These are phyloP conservation scores for Caerostris darwini DNA, from an alignment of 1,140 invertebrate genomes.

Conservation along the genomic window DNA sequence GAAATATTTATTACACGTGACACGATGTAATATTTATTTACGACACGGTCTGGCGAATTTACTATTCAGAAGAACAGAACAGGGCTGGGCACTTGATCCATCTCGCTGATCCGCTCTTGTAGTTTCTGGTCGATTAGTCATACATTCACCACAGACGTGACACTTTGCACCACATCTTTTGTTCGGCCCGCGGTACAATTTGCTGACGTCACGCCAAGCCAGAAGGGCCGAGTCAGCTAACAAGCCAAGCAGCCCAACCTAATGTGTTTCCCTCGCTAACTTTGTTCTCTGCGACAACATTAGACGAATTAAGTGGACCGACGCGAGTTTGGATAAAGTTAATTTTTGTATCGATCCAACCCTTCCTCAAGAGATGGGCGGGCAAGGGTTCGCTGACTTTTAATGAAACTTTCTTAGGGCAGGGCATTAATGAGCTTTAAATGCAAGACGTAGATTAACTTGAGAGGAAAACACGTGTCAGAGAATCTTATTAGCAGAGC, in stretches of 20 bases:
- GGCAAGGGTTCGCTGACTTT: slow-evolving; percentile 42
- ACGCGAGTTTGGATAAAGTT: background rate
- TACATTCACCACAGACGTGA: slow-evolving; percentile 50
- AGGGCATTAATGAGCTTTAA: slow-evolving; percentile 38
- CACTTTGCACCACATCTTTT: slow-evolving; percentile 40
- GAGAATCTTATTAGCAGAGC: background rate
- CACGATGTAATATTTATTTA: background rate
- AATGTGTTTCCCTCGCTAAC: slow-evolving; percentile 24
- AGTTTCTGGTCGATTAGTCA: slow-evolving; percentile 35
- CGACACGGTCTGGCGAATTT: background rate
- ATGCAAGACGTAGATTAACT: background rate
- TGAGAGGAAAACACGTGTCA: background rate
- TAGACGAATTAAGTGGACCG: slow-evolving; percentile 46
- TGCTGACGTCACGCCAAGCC: slow-evolving; percentile 23
- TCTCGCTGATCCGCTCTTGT: slow-evolving; percentile 12
- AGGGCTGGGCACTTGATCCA: background rate
- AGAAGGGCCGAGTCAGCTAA: slow-evolving; percentile 48
- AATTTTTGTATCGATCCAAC: slow-evolving; percentile 49
- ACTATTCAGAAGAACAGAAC: background rate
- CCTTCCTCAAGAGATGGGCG: background rate
- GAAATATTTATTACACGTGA: background rate
- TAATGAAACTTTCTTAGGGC: slow-evolving; percentile 35
- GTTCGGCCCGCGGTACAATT: slow-evolving; percentile 12
- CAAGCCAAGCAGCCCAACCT: slow-evolving; percentile 36
- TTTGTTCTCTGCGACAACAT: slow-evolving; percentile 28